A percentile compares a stretch with the other conserved stretches of the same genome.
phyloP scores from a whole-genome alignment of 2,888 invertebrate genomes.

The Lasius platythorax region DNA sequence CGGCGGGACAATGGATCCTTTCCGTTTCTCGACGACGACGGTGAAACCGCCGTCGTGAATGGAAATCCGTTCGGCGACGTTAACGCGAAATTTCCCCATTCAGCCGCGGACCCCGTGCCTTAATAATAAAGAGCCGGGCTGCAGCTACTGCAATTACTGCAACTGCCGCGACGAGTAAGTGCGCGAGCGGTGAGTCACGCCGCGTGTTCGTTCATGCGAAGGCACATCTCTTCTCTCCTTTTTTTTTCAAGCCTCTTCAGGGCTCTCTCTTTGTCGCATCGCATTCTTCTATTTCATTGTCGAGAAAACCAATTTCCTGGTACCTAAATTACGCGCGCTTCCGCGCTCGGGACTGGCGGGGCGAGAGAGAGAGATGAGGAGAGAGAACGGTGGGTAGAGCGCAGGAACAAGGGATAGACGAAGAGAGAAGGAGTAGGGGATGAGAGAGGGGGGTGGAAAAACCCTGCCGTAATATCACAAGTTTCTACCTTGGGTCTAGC shows the following conservation, averaged over 20 bases:
- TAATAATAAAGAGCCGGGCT: conserved; percentile 69
- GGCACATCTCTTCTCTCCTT: conserved; percentile 5
- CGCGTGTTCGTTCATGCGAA: conserved; percentile 41
- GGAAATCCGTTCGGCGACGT: conserved; percentile 67
- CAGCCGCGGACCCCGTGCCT: conserved; percentile 49
- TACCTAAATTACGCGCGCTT: conserved; percentile 85
- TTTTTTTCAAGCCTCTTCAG: conserved; percentile 59
- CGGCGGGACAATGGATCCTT: conserved; percentile 68
- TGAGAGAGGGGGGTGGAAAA: conserved; percentile 80
- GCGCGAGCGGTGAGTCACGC: conserved; percentile 44
- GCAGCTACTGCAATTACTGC: conserved; percentile 64
- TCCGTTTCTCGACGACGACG: conserved; percentile 62
- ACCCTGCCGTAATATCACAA: conserved; percentile 84
- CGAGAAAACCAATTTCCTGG: conserved; percentile 86
- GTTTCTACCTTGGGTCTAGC: conserved; percentile 82
- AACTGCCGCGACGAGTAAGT: conserved; percentile 61
- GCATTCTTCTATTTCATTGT: conserved; percentile 86
- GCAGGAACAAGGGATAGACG: conserved; percentile 26
- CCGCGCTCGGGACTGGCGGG: conserved; percentile 59
- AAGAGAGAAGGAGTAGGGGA: conserved; percentile 9
- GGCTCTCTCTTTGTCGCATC: conserved; percentile 76
- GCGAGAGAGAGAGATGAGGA: conserved; percentile 36
- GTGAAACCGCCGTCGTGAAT: conserved; percentile 76
- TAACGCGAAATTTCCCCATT: conserved; percentile 55
- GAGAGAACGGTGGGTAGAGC: conserved; percentile 32